Percentiles rank a stretch among this genome's conserved stretches.
These are phyloP conservation scores for Crenichthys baileyi DNA, from an alignment of 2,797 vertebrate genomes.

Conservation along the genomic window DNA sequence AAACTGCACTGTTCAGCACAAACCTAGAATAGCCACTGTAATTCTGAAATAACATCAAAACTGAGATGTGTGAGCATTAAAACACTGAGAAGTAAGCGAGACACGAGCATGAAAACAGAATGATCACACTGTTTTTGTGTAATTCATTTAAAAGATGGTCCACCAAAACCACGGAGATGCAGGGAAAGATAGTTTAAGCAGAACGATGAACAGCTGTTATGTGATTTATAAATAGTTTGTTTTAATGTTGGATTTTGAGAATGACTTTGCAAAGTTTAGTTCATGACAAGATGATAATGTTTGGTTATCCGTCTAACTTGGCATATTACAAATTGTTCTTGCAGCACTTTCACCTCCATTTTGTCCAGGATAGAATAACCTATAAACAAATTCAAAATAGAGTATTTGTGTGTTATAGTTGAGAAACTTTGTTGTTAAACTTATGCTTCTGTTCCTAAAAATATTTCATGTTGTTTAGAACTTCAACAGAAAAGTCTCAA, in stretches of 20 bases:
- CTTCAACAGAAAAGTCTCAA: background rate
- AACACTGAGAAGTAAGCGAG: constrained; percentile 53
- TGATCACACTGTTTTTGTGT: constrained; percentile 27
- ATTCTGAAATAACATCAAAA: constrained; percentile 28
- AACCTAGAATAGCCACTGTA: constrained; percentile 30
- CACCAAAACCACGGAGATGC: background rate
- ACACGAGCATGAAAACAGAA: constrained; percentile 47
- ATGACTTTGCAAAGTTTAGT: background rate
- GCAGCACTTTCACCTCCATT: background rate
- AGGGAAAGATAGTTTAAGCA: background rate
- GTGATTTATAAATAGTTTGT: background rate
- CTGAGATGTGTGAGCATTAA: constrained; percentile 46
- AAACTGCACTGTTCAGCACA: constrained; percentile 5
- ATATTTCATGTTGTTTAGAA: background rate
- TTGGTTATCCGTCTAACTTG: background rate
- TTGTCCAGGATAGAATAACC: background rate
- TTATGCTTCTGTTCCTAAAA: background rate
- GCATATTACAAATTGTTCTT: background rate
- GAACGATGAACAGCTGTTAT: background rate
- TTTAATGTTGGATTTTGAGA: background rate
- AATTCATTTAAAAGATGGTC: background rate
- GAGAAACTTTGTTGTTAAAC: background rate
- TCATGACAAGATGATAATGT: background rate
- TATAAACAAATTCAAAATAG: background rate
- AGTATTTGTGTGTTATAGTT: background rate